Base-by-base conservation (phyloP, 2,113 vertebrate species). In the Seriola dumerili region DNA sequence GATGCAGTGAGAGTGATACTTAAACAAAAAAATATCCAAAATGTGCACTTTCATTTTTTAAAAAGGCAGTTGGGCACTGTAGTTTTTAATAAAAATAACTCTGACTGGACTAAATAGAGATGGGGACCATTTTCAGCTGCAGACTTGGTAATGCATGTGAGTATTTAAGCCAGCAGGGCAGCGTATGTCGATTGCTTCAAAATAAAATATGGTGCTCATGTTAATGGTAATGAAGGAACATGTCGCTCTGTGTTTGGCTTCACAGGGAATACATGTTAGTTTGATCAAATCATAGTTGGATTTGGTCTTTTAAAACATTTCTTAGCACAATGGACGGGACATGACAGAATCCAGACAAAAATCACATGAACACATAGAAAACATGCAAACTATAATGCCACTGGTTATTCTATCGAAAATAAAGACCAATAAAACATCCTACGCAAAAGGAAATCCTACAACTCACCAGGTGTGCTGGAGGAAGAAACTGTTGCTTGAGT, bases 401-500 rank as follows among this genome's bases (percentile, higher is more conserved):
- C 8, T 21, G 12, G n/a, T 65, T 61, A 46, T 25, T 65, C 14
- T 6, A 55, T 40, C 7, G 2, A 57, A 50, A 38, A 36, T 5
- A 67, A 59, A 54, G 16, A 63, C 25, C 1, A 14, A 68, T 21
- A 76, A 14, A 80, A 79, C 48, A 75, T 40, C 12, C 10, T 72
- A 25, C 14, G 50, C 23, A 16, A 76, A 70, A 66, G 21, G 25
- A 55, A 80, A 70, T 34, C 5, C 4, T 36, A 12, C 21, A 67
- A 86, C 94, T 94, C 64, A 95, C 95, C 92, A 85, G 83, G 40
- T 72, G 90, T 76, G 66, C 23, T 81, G 48, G 91, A 83, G 9
- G 90, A 83, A 36, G 80, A 83, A 83, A 90, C 78, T 10, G 86
- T 70, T 78, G 87, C 50, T 71, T 76, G 72, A 66, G 74, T 72